phyloP scores from a whole-genome alignment of 2,797 vertebrate genomes.

The Lagocephalus sceleratus region DNA sequence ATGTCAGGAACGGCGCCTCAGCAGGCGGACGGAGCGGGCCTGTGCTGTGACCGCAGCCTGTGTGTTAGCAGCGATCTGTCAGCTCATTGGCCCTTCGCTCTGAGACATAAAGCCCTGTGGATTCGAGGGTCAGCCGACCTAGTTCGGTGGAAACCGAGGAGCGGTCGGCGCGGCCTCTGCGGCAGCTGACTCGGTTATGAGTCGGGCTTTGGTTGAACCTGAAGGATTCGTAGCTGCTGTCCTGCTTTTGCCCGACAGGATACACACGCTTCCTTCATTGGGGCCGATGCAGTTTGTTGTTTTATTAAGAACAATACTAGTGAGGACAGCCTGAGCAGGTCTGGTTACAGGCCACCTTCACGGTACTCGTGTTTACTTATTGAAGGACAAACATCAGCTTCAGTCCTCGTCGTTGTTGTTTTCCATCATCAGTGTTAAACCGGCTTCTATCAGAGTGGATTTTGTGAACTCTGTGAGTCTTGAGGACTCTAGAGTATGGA shows the following conservation, averaged over 20 bases:
- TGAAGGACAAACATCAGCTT: no score
- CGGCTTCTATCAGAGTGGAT: no score
- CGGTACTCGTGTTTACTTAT: no score
- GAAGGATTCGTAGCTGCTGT: constrained; percentile 31
- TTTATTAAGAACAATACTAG: no score
- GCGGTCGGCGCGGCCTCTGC: constrained; percentile 35
- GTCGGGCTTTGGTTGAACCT: constrained; percentile 42
- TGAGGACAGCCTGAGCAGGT: no score
- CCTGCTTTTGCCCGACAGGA: constrained; percentile 24
- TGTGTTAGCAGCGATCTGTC: constrained; percentile 8
- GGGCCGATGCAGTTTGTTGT: no score
- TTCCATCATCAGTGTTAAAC: no score
- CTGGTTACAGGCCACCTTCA: no score
- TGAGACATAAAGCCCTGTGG: constrained; percentile 13
- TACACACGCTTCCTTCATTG: background rate
- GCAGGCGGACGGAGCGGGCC: no score
- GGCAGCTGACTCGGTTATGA: constrained; percentile 58
- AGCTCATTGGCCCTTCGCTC: background rate
- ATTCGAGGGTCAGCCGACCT: constrained; percentile 36
- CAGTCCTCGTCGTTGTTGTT: no score
- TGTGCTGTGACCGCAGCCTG: background rate
- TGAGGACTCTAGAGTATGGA: no score
- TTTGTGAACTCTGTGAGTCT: no score
- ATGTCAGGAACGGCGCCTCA: constrained; percentile 3
- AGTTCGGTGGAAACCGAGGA: constrained; percentile 13